Evolutionary conservation across 2,113 vertebrate genomes (phyloP).

Genomic region (Phyllostomus discolor): DNA sequence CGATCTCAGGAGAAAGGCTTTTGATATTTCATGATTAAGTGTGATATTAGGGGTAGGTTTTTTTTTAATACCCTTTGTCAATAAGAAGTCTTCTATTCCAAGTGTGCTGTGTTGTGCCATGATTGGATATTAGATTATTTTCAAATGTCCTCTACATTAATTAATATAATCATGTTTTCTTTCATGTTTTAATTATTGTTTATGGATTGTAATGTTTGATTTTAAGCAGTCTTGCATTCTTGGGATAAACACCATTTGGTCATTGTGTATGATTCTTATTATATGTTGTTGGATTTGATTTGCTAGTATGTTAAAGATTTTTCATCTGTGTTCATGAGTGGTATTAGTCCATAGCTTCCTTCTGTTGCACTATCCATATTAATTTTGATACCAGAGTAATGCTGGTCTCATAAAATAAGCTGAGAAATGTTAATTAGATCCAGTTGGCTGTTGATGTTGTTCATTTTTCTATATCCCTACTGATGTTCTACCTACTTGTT

Average conservation of each 20-base stretch:
- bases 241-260: neutral
- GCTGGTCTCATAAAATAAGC: neutral
- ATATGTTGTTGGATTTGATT: neutral
- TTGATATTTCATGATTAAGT: neutral
- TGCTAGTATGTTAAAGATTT: neutral
- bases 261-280: neutral
- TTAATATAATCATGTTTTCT: neutral
- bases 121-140: neutral
- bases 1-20: neutral
- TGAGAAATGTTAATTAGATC: neutral
- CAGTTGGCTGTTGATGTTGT: neutral
- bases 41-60: neutral
- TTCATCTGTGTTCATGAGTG: neutral
- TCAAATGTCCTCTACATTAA: neutral
- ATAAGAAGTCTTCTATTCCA: neutral
- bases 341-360: neutral
- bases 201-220: neutral
- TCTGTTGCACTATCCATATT: neutral
- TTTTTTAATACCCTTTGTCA: neutral
- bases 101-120: neutral
- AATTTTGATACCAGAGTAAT: constrained; percentile 3
- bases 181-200: neutral
- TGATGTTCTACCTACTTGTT: neutral
- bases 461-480: neutral
- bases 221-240: neutral